A percentile compares a stretch with the other conserved stretches of the same genome.
Evolutionary conservation across 2,797 vertebrate genomes (phyloP).

Genomic region (Pseudochaenichthys georgianus): DNA sequence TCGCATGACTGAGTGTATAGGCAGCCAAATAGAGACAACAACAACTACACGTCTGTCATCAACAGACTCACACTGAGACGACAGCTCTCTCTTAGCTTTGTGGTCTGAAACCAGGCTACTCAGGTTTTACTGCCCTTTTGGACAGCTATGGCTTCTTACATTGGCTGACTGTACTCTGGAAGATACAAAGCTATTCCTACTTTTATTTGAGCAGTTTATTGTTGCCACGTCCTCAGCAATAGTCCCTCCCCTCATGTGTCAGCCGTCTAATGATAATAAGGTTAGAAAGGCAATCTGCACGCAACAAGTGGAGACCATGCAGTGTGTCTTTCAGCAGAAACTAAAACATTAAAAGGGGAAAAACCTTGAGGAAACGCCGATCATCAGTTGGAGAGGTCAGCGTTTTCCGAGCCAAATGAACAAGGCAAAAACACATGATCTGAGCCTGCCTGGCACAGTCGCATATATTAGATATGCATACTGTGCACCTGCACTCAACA

Average conservation of each 20-base stretch:
- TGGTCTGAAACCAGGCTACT: neutral
- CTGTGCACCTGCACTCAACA: slow-evolving; percentile 49
- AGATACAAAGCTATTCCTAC: slow-evolving; percentile 16
- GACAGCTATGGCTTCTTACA: neutral
- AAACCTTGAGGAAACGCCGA: slow-evolving; percentile 44
- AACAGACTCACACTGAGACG: slow-evolving; percentile 26
- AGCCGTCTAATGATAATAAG: neutral
- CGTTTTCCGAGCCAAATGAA: slow-evolving; percentile 53
- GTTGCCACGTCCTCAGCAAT: slow-evolving; percentile 17
- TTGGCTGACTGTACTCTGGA: neutral
- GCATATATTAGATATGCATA: slow-evolving; percentile 28
- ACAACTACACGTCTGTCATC: slow-evolving; percentile 56
- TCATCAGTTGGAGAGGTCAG: slow-evolving; percentile 60
- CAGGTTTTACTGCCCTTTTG: neutral
- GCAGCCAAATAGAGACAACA: slow-evolving; percentile 40
- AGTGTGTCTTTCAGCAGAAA: slow-evolving; percentile 19
- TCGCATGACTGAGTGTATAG: slow-evolving; percentile 35
- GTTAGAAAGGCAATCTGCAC: slow-evolving; percentile 45
- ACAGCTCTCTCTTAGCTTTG: slow-evolving; percentile 43
- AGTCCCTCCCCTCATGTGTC: slow-evolving; percentile 9
- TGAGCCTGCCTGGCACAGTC: slow-evolving; percentile 20
- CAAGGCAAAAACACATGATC: slow-evolving; percentile 38
- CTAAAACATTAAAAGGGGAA: slow-evolving; percentile 30
- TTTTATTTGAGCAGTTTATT: slow-evolving; percentile 9
- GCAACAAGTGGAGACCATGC: neutral